Conservation (phyloP, 2,797 vertebrate species). For the Salarias fasciatus region DNA sequence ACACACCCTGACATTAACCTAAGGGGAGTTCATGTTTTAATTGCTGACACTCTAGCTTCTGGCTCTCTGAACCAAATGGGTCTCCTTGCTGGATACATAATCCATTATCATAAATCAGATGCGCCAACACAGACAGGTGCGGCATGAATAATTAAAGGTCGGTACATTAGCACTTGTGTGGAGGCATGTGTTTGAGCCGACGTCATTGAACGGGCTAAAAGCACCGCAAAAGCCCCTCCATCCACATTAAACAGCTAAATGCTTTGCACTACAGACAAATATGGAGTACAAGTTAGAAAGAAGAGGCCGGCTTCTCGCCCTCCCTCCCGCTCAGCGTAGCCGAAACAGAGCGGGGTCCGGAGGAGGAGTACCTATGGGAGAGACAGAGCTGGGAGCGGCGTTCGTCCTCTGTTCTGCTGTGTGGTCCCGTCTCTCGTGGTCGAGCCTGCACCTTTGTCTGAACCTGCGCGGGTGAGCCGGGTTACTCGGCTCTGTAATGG, state of each 20-base stretch:
- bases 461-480: constrained; percentile 58
- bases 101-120: constrained; percentile 86
- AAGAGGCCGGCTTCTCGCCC: constrained; percentile 18
- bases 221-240: constrained; percentile 48
- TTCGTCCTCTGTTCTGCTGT: constrained; percentile 53
- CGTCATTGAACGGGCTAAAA: constrained; percentile 71
- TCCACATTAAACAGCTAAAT: constrained; percentile 64
- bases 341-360: constrained; percentile 54
- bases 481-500: constrained; percentile 59
- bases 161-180: constrained; percentile 79
- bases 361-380: constrained; percentile 23
- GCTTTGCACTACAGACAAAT: constrained; percentile 53
- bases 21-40: constrained; percentile 75
- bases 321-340: constrained; percentile 27
- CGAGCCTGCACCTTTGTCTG: constrained; percentile 56
- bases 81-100: constrained; percentile 79
- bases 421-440: constrained; percentile 52
- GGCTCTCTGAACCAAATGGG: constrained; percentile 76
- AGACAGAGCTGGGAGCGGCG: constrained; percentile 47
- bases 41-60: constrained; percentile 81
- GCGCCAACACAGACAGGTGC: constrained; percentile 81
- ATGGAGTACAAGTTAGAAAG: constrained; percentile 50
- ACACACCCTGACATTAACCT: constrained; percentile 61
- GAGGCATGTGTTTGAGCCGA: constrained; percentile 64
- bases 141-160: constrained; percentile 87